A percentile compares a stretch with the other conserved stretches of the same genome.
These are phyloP conservation scores for Gymnobelideus leadbeateri DNA, from an alignment of 2,113 vertebrate genomes.

Conservation along the genomic window DNA sequence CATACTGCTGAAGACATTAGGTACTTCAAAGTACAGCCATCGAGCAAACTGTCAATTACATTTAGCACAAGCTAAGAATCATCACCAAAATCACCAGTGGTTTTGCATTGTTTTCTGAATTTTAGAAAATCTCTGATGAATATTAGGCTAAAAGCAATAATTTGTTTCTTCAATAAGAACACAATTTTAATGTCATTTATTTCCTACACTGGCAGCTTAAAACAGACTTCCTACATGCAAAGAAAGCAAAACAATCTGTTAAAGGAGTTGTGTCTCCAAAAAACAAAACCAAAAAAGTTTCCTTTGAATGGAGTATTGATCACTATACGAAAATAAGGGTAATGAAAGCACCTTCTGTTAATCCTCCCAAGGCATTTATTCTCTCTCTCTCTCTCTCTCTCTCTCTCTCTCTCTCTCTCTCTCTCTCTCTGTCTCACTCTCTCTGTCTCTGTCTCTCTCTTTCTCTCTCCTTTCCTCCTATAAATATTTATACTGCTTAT, in stretches of 20 bases:
- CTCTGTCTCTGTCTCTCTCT: no score
- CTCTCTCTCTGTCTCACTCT: neutral
- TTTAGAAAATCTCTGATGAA: conserved; percentile 66
- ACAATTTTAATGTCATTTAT: conserved; percentile 67
- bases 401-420: no score
- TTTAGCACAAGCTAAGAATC: conserved; percentile 53
- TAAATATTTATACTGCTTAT: no score
- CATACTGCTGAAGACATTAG: conserved; percentile 50
- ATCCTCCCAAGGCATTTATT: neutral
- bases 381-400: no score
- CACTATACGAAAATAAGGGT: neutral
- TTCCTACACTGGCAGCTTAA: conserved; percentile 68
- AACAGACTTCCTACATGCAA: conserved; percentile 69
- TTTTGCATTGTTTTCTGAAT: conserved; percentile 68
- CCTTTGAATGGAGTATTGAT: conserved; percentile 26
- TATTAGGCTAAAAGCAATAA: conserved; percentile 72
- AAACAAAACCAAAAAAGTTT: conserved; percentile 22
- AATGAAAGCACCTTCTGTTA: neutral
- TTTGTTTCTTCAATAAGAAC: conserved; percentile 67
- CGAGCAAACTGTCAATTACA: conserved; percentile 58
- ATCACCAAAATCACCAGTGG: conserved; percentile 41
- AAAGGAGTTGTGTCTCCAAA: conserved; percentile 52
- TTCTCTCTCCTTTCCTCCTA: no score
- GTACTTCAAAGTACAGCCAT: conserved; percentile 48
- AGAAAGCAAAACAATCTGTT: conserved; percentile 71